Evolutionary conservation across 30 jellyfish, hydroid and myxozoan species (phyloP).

Genomic region (Aurelia sp.): DNA sequence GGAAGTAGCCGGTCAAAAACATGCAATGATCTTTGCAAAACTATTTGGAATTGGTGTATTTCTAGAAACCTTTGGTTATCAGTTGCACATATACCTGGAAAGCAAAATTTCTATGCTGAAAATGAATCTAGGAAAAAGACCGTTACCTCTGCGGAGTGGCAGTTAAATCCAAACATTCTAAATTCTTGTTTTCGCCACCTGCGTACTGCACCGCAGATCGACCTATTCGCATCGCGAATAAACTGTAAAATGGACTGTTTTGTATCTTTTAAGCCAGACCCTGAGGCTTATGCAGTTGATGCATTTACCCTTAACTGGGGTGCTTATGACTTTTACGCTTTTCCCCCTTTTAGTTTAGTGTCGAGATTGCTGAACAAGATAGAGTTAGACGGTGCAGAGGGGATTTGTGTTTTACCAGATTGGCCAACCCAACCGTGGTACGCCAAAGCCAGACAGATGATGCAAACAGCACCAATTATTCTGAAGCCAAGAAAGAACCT

Average conservation of each 20-base stretch:
- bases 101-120: constrained; percentile 46
- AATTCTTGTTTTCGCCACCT: background rate
- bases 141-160: constrained; percentile 44
- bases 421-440: constrained; percentile 51
- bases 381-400: background rate
- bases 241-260: background rate
- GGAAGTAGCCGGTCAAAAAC: too few relatives aligned
- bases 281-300: too few relatives aligned
- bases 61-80: too few relatives aligned
- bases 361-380: background rate
- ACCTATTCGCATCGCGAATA: constrained; percentile 8
- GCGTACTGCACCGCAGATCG: constrained; percentile 4
- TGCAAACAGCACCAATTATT: constrained; percentile 6
- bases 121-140: constrained; percentile 12
- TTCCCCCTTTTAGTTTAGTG: constrained; percentile 2
- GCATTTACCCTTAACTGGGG: background rate
- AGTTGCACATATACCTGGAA: too few relatives aligned
- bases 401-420: constrained; percentile 1
- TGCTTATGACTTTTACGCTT: background rate
- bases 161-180: background rate
- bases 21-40: too few relatives aligned
- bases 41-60: too few relatives aligned
- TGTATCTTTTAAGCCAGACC: background rate
- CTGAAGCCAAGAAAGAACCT: background rate
- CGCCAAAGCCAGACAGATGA: constrained; percentile 3